These are phyloP conservation scores for Gorsachius magnificus DNA, from an alignment of 2,797 vertebrate genomes.

Conservation along the genomic window DNA sequence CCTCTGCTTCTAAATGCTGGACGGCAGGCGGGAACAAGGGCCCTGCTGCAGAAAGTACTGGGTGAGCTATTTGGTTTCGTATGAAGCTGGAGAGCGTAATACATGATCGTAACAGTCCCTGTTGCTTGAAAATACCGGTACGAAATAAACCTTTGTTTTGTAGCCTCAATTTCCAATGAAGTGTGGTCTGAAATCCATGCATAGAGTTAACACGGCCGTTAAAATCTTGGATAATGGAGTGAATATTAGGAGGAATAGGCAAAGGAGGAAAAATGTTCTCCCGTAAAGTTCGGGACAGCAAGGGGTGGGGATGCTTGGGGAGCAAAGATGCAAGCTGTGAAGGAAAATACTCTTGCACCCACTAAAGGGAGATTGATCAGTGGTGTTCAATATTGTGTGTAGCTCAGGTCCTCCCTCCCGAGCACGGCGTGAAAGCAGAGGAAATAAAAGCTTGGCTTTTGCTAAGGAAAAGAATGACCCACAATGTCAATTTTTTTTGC, in stretches of 20 bases:
- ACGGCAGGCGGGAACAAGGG: not conserved
- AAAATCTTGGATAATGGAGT: not conserved
- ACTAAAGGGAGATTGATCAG: not conserved
- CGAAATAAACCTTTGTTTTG: not conserved
- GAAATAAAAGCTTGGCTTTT: slow-evolving; percentile 43
- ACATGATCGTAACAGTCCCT: fast-evolving
- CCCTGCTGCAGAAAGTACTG: not conserved
- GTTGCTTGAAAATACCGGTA: not conserved
- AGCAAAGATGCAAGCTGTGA: not conserved
- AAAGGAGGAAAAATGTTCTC: not conserved
- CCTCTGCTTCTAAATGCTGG: not conserved
- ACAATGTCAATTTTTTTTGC: not conserved
- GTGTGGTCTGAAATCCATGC: not conserved
- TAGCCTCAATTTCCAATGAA: not conserved
- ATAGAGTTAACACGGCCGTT: not conserved
- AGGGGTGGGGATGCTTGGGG: not conserved
- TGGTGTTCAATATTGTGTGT: not conserved
- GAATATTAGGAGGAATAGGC: not conserved
- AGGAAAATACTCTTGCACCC: not conserved
- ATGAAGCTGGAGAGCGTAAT: not conserved
- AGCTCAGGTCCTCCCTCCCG: not conserved
- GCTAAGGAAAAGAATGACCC: slow-evolving; percentile 42
- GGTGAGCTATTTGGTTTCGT: not conserved
- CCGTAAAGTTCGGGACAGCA: not conserved
- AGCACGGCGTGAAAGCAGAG: not conserved